Evolutionary conservation across 2,888 invertebrate species (phyloP).

Genomic region (Tetragonula carbonaria): DNA sequence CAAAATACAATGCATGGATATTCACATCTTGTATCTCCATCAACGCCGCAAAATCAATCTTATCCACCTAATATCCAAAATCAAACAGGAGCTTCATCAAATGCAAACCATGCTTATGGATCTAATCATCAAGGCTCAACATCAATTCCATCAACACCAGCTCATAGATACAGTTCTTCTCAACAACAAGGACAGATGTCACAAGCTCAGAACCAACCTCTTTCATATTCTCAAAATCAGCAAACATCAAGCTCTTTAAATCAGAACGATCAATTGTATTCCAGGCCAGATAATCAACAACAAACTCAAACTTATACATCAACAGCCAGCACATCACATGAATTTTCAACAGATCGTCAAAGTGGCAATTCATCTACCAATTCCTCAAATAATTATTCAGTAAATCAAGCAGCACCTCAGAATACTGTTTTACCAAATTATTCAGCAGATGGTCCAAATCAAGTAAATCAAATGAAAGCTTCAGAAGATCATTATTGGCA

Average conservation of each 20-base stretch:
- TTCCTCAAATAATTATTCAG: slow-evolving; percentile 69
- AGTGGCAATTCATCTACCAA: slow-evolving; percentile 65
- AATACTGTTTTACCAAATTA: slow-evolving; percentile 71
- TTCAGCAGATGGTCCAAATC: slow-evolving; percentile 67
- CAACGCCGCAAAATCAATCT: slow-evolving; percentile 58
- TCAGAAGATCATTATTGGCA: slow-evolving; percentile 82
- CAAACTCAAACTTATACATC: slow-evolving; percentile 73
- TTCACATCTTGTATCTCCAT: slow-evolving; percentile 67
- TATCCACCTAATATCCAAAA: slow-evolving; percentile 61
- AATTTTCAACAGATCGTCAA: slow-evolving; percentile 74
- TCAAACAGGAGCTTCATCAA: slow-evolving; percentile 50
- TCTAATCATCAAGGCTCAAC: slow-evolving; percentile 62
- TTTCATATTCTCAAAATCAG: slow-evolving; percentile 69
- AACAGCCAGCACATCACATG: slow-evolving; percentile 65
- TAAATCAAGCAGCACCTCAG: slow-evolving; percentile 65
- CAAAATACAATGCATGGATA: slow-evolving; percentile 73
- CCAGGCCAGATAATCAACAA: slow-evolving; percentile 70
- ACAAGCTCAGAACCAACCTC: slow-evolving; percentile 63
- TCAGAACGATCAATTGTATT: slow-evolving; percentile 74
- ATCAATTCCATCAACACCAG: slow-evolving; percentile 55
- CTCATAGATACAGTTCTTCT: slow-evolving; percentile 61
- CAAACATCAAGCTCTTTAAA: slow-evolving; percentile 63
- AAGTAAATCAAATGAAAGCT: slow-evolving; percentile 73
- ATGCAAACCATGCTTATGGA: slow-evolving; percentile 64
- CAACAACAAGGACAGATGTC: slow-evolving; percentile 67